Evolutionary conservation across 2,888 invertebrate genomes (phyloP), one percentile per base, ranked within the genome.

Genomic region (Aleiodes leptofemur): DNA sequence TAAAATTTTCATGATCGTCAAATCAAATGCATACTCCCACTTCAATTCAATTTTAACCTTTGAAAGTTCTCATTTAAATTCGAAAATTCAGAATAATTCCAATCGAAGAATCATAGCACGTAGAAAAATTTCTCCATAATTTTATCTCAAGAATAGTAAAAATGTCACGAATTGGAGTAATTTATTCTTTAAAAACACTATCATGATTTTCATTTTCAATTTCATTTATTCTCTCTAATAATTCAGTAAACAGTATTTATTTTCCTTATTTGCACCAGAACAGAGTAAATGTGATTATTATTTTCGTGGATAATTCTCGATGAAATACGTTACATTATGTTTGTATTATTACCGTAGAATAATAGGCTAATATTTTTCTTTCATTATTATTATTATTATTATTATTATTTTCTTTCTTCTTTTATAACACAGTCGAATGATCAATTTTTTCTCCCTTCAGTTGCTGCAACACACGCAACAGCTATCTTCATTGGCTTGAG

Each of bases 401-500:
- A 23, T 23, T 23, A 23, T 23, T 23, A 1, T 8, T 38, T 8
- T 38, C 5, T 53, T 53, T 55, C 29, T 56, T 23, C 9, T 16
- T 7, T 56, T 4, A 23, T 56, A 23, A 56, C 23, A 56, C 34
- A 59, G 51, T 68, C 4, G 31, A 14, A 16, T 43, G 11, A 59
- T 80, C 74, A 79, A 72, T 80, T 79, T 31, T 73, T 80, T 70
- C 69, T 73, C 43, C 75, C 72, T 43, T 80, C 78, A 13, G 76
- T 76, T 6, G 70, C 76, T 8, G 78, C 69, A 6, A 84, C 74
- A 71, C 86, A 86, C 9, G 84, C 84, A 1, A 86, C 86, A 0
- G 84, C 76, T 23, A 86, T 71, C 5, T 74, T 79, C 48, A 85
- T 72, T 2, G 82, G 81, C 23, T 84, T 82, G 59, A 86, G 53